Percentiles rank a stretch among this genome's conserved stretches.
Conservation (phyloP, 2,113 vertebrate genomes). For the Entosphenus tridentatus region DNA sequence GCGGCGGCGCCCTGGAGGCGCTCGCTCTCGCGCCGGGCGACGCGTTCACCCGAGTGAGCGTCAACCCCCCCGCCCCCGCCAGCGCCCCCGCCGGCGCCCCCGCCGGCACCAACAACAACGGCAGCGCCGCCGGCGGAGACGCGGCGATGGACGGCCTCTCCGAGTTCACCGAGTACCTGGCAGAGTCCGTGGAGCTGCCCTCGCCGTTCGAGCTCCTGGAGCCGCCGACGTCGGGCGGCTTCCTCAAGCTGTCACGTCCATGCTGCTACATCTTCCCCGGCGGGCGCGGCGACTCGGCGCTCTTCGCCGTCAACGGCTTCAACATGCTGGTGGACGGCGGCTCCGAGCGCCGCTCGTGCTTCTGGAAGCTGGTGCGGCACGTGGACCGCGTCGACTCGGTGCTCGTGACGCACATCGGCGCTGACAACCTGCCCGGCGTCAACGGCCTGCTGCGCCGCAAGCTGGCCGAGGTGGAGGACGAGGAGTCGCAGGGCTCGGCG, state of each 20-base stretch:
- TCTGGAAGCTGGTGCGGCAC: slow-evolving; percentile 94
- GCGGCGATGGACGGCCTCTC: slow-evolving; percentile 73
- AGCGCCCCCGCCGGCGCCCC: not conserved
- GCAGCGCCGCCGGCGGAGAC: slow-evolving; percentile 45
- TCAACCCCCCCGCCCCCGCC: not conserved
- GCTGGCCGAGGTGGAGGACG: slow-evolving; percentile 76
- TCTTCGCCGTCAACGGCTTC: slow-evolving; percentile 92
- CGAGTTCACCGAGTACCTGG: slow-evolving; percentile 75
- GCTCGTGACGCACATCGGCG: slow-evolving; percentile 83
- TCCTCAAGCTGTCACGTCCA: slow-evolving; percentile 85
- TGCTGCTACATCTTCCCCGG: slow-evolving; percentile 98
- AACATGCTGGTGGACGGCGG: slow-evolving; percentile 90
- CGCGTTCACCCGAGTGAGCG: too few species aligned
- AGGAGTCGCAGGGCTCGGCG: slow-evolving; percentile 46
- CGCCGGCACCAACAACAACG: too few species aligned
- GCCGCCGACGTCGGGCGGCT: slow-evolving; percentile 85
- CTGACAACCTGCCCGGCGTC: slow-evolving; percentile 82
- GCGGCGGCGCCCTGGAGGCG: slow-evolving; percentile 17
- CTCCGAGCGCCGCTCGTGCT: slow-evolving; percentile 76
- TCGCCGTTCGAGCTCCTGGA: slow-evolving; percentile 88
- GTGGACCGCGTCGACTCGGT: slow-evolving; percentile 83
- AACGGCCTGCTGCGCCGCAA: slow-evolving; percentile 89
- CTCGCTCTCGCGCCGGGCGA: too few species aligned
- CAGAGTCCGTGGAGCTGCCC: slow-evolving; percentile 69
- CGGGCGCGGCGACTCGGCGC: slow-evolving; percentile 75